These are phyloP conservation scores for Pterobdella sp. DNA, from an alignment of 2,888 invertebrate genomes.

Conservation along the genomic window DNA sequence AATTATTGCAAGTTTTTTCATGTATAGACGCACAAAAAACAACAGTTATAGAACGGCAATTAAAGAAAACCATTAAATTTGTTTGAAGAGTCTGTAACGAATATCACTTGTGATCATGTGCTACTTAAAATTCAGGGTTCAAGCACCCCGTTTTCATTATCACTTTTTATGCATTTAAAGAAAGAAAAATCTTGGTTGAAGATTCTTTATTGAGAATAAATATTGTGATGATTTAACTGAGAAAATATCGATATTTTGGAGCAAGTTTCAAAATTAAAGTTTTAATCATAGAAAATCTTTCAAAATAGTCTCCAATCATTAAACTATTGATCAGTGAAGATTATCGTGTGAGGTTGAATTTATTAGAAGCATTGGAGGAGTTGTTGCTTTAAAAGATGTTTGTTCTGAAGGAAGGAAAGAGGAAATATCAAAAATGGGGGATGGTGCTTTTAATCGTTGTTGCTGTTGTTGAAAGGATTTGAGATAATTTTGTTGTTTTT, in stretches of 20 bases:
- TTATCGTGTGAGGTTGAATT: not conserved
- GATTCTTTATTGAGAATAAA: no score
- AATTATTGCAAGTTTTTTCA: no score
- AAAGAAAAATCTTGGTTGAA: no score
- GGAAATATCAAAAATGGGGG: not conserved
- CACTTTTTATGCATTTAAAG: no score
- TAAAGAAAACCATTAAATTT: no score
- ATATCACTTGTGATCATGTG: no score
- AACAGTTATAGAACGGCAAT: no score
- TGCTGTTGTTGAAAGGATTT: conserved; percentile 12
- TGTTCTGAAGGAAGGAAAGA: conserved; percentile 2
- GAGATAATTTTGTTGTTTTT: conserved; percentile 6
- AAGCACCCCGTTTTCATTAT: no score
- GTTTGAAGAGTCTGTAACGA: no score
- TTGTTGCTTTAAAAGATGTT: not conserved
- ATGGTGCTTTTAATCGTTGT: not conserved
- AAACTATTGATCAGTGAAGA: not conserved
- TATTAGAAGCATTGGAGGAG: not conserved
- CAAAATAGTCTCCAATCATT: not conserved
- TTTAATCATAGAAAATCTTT: not conserved
- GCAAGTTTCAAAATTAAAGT: not conserved
- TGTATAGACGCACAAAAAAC: no score
- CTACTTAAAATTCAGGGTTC: no score
- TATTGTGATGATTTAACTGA: no score
- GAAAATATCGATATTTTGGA: not conserved